These are phyloP conservation scores for Nixonia krombeini DNA, from an alignment of 1,140 invertebrate genomes.

Conservation along the genomic window DNA sequence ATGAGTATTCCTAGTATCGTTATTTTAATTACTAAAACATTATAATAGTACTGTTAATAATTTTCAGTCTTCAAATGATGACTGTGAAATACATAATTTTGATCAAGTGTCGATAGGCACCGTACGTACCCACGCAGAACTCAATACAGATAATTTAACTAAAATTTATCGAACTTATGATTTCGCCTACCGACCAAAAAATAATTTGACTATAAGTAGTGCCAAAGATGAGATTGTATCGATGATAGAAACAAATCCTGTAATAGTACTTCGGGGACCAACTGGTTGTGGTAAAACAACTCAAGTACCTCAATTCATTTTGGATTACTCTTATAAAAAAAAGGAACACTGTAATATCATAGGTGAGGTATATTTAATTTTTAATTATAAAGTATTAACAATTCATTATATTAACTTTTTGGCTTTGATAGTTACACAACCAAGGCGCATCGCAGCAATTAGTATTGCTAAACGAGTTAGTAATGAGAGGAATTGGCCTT, in stretches of 20 bases:
- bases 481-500: conserved; percentile 85
- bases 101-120: conserved; percentile 59
- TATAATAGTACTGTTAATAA: too few relatives aligned
- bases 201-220: conserved; percentile 29
- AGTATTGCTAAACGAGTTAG: conserved; percentile 92
- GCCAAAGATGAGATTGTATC: conserved; percentile 72
- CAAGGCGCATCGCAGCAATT: conserved; percentile 91
- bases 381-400: too few relatives aligned
- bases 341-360: conserved; percentile 83
- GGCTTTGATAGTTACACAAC: conserved; percentile 84
- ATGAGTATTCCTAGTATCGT: too few relatives aligned
- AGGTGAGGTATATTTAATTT: conserved; percentile 56
- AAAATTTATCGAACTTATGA: conserved; percentile 60
- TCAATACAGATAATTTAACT: conserved; percentile 34
- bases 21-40: too few relatives aligned
- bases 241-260: conserved; percentile 79
- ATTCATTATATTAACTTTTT: too few relatives aligned
- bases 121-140: conserved; percentile 12
- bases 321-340: conserved; percentile 76
- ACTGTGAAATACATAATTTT: too few relatives aligned
- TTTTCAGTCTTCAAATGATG: too few relatives aligned
- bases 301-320: conserved; percentile 82
- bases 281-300: conserved; percentile 94
- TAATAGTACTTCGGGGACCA: conserved; percentile 84
- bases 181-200: conserved; percentile 47